phyloP scores from a whole-genome alignment of 1,140 invertebrate genomes.

The Aleiodes sp. region DNA sequence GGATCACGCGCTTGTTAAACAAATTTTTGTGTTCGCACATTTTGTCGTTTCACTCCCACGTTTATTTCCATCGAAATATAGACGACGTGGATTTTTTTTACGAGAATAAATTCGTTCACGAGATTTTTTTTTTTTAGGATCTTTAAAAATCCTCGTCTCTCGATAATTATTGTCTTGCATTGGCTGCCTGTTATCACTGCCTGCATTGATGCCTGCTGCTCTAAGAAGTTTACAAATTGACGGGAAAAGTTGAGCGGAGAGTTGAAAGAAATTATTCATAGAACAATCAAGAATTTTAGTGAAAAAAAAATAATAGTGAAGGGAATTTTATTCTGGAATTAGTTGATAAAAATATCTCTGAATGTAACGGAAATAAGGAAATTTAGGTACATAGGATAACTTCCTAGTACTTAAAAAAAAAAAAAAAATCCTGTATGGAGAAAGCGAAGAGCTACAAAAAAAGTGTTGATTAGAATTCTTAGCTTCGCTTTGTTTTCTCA shows the following conservation, averaged over 20 bases:
- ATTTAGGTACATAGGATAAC: no score
- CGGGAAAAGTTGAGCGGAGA: neutral
- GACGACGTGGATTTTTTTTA: neutral
- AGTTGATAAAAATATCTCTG: no score
- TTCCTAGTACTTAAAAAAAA: no score
- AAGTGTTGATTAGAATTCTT: no score
- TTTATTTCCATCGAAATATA: neutral
- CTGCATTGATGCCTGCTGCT: conserved; percentile 3
- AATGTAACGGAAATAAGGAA: no score
- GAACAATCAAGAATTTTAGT: no score
- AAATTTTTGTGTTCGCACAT: neutral
- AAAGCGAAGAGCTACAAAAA: no score
- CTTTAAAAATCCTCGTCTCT: neutral
- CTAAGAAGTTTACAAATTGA: neutral
- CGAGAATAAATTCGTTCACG: neutral
- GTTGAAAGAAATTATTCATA: neutral
- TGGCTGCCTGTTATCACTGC: conserved; percentile 10
- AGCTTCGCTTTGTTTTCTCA: no score
- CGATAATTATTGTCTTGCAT: neutral
- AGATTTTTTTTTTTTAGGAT: neutral
- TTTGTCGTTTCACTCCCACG: neutral
- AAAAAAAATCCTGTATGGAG: no score
- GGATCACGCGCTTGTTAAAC: neutral
- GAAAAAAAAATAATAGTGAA: no score
- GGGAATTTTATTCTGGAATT: no score